Conservation (phyloP, 1,140 invertebrate genomes). For the Chrysomallon squamiferum region DNA sequence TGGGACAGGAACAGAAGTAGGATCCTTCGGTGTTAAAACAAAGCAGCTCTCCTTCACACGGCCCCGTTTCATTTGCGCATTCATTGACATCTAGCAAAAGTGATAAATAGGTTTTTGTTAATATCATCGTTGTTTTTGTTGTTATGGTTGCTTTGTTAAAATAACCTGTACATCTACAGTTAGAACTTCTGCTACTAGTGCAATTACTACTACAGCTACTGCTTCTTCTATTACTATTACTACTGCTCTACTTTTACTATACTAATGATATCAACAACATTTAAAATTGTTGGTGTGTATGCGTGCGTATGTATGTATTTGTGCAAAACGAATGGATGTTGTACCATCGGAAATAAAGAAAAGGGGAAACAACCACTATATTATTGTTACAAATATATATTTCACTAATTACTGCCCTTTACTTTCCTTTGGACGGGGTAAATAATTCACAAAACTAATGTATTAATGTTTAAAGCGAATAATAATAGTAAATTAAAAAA, state of each 20-base stretch:
- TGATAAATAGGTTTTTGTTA: too few species aligned
- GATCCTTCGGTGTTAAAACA: constrained; percentile 36
- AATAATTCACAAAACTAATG: too few species aligned
- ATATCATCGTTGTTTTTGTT: not conserved
- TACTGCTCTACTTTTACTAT: not conserved
- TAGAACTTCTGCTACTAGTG: not conserved
- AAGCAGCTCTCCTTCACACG: constrained; percentile 48
- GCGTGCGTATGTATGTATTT: too few species aligned
- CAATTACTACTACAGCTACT: not conserved
- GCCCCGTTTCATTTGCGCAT: constrained; percentile 46
- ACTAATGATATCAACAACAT: not conserved
- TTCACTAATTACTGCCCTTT: too few species aligned
- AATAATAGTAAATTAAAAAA: too few species aligned
- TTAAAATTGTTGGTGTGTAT: too few species aligned
- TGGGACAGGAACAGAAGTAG: constrained; percentile 28
- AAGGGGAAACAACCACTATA: too few species aligned
- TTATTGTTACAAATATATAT: too few species aligned
- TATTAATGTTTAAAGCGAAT: too few species aligned
- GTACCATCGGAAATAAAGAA: too few species aligned
- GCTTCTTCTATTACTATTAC: not conserved
- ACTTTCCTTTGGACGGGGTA: too few species aligned
- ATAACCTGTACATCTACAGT: not conserved
- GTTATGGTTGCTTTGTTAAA: not conserved
- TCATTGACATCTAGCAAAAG: constrained; percentile 28
- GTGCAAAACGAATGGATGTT: too few species aligned